These are phyloP conservation scores for Phaonia tiefii DNA, from an alignment of 2,888 invertebrate species.

Conservation along the genomic window DNA sequence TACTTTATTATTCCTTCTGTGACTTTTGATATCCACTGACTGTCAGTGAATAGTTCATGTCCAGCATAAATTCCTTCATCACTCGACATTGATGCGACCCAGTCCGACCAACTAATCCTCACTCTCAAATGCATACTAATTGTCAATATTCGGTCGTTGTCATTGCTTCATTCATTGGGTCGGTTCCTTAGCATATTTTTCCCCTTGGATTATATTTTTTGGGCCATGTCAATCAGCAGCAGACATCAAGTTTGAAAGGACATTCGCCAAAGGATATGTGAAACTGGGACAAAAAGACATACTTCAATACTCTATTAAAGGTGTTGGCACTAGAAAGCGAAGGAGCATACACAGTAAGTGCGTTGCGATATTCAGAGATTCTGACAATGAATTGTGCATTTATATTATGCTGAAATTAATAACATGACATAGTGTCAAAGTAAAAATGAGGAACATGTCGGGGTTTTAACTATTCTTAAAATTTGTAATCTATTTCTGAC, in stretches of 20 bases:
- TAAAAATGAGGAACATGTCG: too few species aligned
- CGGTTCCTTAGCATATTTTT: too few species aligned
- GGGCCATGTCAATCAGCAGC: not conserved
- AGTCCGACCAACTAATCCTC: constrained; percentile 47
- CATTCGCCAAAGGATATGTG: constrained; percentile 37
- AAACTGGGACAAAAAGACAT: constrained; percentile 17
- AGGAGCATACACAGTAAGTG: too few species aligned
- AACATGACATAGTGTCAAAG: too few species aligned
- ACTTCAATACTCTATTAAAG: constrained; percentile 16
- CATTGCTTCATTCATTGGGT: not conserved
- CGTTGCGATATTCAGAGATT: too few species aligned
- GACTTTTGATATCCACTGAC: constrained; percentile 47
- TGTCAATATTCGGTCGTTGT: constrained; percentile 27
- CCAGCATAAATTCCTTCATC: constrained; percentile 44
- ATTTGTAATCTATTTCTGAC: too few species aligned
- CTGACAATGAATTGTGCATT: too few species aligned
- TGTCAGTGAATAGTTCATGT: constrained; percentile 61
- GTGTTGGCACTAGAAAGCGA: too few species aligned
- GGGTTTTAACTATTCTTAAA: too few species aligned
- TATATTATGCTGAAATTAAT: too few species aligned
- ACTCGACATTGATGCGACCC: constrained; percentile 51
- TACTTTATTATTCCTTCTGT: constrained; percentile 51
- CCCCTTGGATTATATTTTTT: too few species aligned
- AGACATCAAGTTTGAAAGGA: constrained; percentile 17
- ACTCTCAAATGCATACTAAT: constrained; percentile 35